phyloP scores from a whole-genome alignment of 2,888 invertebrate species.

The Pristionchus fissidentatus region DNA sequence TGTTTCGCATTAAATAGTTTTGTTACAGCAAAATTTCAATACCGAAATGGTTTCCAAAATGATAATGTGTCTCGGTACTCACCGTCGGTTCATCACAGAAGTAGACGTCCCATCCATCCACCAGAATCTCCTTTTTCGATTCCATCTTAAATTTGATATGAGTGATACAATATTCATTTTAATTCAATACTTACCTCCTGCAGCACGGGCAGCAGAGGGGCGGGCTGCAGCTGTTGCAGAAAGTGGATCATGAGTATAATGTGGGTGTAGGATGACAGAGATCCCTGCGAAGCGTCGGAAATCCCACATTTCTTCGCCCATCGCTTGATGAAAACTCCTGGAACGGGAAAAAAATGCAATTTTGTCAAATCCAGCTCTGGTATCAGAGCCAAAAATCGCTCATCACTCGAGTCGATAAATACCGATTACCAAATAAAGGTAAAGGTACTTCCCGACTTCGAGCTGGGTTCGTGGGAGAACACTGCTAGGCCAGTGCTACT shows the following conservation, averaged over 20 bases:
- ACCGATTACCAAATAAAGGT: too few species aligned
- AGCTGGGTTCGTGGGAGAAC: too few species aligned
- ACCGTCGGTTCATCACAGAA: conserved; percentile 76
- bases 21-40: not conserved
- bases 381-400: too few species aligned
- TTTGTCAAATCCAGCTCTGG: not conserved
- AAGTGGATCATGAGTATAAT: conserved; percentile 81
- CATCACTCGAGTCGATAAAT: too few species aligned
- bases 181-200: conserved; percentile 78
- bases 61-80: too few species aligned
- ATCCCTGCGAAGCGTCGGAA: conserved; percentile 81
- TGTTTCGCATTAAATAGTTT: too few species aligned
- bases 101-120: conserved; percentile 80
- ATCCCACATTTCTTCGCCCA: conserved; percentile 79
- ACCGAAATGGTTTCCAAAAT: not conserved
- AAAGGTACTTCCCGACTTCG: too few species aligned
- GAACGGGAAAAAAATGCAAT: not conserved
- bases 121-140: conserved; percentile 58
- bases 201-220: conserved; percentile 81
- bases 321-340: conserved; percentile 62
- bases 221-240: conserved; percentile 77
- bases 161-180: not conserved
- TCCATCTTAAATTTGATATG: not conserved
- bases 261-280: conserved; percentile 81
- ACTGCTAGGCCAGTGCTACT: too few species aligned